These are phyloP conservation scores for Patagioenas fasciata DNA, from an alignment of 2,113 vertebrate genomes.

Conservation along the genomic window DNA sequence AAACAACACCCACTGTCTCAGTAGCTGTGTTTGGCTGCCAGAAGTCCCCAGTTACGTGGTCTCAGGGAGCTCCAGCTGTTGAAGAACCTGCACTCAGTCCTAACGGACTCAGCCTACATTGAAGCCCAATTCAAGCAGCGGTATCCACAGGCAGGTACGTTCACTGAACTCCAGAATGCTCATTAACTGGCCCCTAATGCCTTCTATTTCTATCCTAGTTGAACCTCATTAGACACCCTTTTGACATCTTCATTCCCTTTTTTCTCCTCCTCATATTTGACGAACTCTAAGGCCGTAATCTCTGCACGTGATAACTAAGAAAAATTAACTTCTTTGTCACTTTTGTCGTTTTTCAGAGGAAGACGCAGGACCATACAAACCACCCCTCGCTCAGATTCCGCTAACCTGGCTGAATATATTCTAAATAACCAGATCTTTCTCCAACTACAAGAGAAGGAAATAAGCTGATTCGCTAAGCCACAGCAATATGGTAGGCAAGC, in stretches of 20 bases:
- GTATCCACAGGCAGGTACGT: neutral
- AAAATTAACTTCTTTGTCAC: neutral
- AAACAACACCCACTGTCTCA: neutral
- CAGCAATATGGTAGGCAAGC: neutral
- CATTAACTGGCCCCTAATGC: neutral
- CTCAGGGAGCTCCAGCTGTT: neutral
- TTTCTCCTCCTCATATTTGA: neutral
- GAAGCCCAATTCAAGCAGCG: neutral
- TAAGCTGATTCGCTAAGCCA: neutral
- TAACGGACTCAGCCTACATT: neutral
- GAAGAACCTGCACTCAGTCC: neutral
- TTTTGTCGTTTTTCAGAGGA: neutral
- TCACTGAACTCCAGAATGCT: neutral
- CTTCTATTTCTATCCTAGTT: neutral
- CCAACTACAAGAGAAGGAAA: neutral
- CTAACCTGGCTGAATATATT: neutral
- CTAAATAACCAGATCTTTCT: neutral
- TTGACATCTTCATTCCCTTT: neutral
- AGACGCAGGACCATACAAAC: neutral
- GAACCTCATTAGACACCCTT: neutral
- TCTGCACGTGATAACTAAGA: neutral
- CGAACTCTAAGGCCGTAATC: neutral
- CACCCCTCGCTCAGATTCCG: neutral
- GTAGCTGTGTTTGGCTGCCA: neutral
- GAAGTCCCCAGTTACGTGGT: neutral